Evolutionary conservation across 2,888 invertebrate genomes (phyloP), one percentile per base, ranked within the genome.

Genomic region (Ypsolopha sequella): DNA sequence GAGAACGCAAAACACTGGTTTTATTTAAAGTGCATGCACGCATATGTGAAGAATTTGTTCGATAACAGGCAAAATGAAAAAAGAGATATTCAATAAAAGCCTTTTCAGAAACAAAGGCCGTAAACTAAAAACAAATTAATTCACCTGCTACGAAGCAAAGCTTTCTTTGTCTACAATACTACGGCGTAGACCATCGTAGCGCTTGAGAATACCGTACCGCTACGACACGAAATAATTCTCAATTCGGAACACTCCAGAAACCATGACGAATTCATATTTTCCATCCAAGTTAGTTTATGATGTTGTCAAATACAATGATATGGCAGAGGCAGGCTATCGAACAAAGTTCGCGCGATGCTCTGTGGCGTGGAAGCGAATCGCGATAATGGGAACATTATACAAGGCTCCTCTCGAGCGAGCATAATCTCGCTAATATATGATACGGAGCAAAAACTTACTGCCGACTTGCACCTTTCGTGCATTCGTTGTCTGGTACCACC

Each of bases 371-470:
- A 78, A 80, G 70, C 65, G 66, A 70, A 74, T 73, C 68, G 74
- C 63, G 80, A 81, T 84, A 84, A 85, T 86, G 84, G 53, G 76
- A 73, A 71, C 82, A 86, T 86, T 85, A 86, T 86, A 80, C 84
- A 69, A 70, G 70, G 66, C 69, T 65, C 65, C 73, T 73, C 82
- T 77, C 73, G 63, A 76, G 67, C 67, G 73, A 73, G 81, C 79
- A 84, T 84, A 84, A 84, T 84, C 73, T 65, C 63, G 64, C 67
- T 73, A 69, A 71, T 73, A 69, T 56, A 56, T 57, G 59, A 62
- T 41, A 58, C 63, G 59, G 58, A 55, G 68, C 82, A 82, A 86
- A 86, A 85, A 85, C 79, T 77, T 75, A 66, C 70, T 54, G 58
- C 61, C 65, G 70, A 74, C 79, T 78, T 78, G 76, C 79, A 76